Conservation (phyloP, 2,888 invertebrate genomes). For the Stenichneumon culpator region DNA sequence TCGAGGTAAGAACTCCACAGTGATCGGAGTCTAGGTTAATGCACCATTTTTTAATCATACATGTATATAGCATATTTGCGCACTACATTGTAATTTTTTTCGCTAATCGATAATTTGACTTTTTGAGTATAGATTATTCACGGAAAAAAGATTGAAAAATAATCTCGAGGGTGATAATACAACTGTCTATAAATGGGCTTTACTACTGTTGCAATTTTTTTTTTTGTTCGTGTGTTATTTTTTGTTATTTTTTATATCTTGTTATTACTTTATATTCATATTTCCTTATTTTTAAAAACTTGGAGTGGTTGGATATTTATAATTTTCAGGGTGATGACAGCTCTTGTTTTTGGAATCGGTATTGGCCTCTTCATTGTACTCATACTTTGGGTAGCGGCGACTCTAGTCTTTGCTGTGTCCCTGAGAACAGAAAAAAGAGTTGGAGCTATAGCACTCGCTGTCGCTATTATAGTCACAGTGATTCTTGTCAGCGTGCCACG, state of each 20-base stretch:
- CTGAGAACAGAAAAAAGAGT: conserved; percentile 89
- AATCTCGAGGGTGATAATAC: no score
- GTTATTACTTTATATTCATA: not conserved
- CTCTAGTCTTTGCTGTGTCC: conserved; percentile 89
- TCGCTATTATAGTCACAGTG: conserved; percentile 87
- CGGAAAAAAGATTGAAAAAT: not conserved
- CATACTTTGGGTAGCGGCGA: conserved; percentile 88
- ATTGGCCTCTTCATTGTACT: conserved; percentile 89
- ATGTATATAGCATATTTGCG: not conserved
- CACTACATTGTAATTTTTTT: not conserved
- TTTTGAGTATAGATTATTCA: not conserved
- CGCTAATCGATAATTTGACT: not conserved
- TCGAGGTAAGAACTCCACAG: conserved; percentile 52
- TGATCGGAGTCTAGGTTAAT: conserved; percentile 41
- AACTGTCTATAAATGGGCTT: no score
- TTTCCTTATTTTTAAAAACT: not conserved
- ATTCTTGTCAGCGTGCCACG: conserved; percentile 88
- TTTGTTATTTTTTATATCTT: not conserved
- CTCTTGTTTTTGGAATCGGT: conserved; percentile 86
- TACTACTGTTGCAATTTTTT: not conserved
- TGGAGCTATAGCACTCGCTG: conserved; percentile 87
- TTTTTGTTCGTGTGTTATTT: not conserved
- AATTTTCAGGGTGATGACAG: conserved; percentile 80
- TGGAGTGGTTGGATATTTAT: not conserved
- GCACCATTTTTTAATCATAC: not conserved